Conservation (phyloP, 92 coral and sea anemone genomes). For the Palythoa grandiflora region DNA sequence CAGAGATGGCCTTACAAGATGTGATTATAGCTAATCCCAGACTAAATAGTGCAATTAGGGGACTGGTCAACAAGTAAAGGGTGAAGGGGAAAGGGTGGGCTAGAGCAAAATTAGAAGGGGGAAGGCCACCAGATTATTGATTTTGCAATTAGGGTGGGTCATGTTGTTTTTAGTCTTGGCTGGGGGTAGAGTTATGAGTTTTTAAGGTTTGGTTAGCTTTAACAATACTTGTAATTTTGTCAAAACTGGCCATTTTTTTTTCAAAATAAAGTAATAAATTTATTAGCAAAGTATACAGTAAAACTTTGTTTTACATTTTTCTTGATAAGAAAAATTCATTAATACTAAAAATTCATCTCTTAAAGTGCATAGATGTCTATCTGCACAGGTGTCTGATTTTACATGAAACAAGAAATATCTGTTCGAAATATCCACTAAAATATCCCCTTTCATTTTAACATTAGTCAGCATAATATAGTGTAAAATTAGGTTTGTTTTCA, state of each 20-base stretch:
- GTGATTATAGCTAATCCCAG: constrained; percentile 37
- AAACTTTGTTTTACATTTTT: constrained; percentile 1
- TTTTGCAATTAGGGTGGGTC: not conserved
- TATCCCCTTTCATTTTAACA: not conserved
- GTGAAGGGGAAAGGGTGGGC: not conserved
- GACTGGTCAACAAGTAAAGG: constrained; percentile 25
- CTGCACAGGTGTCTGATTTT: not conserved
- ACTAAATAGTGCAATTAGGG: constrained; percentile 28
- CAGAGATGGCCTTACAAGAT: constrained; percentile 62
- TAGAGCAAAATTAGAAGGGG: constrained; percentile 2
- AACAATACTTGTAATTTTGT: constrained; percentile 5
- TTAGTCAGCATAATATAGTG: not conserved
- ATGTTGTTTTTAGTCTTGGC: not conserved
- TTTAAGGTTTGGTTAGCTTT: not conserved
- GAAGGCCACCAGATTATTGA: not conserved
- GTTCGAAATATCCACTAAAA: constrained; percentile 3
- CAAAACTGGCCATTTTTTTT: constrained; percentile 1
- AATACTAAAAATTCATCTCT: constrained; percentile 5
- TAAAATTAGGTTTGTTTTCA: not conserved
- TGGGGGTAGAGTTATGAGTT: constrained; percentile 6
- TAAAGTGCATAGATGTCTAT: constrained; percentile 3
- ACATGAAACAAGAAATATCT: not conserved
- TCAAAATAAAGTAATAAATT: constrained; percentile 1
- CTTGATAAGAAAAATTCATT: constrained; percentile 1
- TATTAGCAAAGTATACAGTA: not conserved